These are phyloP conservation scores for Tenthredo mesomela DNA, from an alignment of 2,888 invertebrate genomes.

Conservation along the genomic window DNA sequence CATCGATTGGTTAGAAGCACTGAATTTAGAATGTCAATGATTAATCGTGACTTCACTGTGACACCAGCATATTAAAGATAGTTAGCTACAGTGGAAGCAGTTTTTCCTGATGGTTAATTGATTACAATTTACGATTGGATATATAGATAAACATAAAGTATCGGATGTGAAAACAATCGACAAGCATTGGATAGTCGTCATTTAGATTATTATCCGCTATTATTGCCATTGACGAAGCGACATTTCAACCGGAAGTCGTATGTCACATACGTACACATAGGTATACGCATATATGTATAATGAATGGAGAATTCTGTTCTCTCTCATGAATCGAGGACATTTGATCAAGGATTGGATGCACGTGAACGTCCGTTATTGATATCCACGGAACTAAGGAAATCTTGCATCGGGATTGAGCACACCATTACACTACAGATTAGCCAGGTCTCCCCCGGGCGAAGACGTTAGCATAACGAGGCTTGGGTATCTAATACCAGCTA, in stretches of 20 bases:
- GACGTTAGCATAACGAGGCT: neutral
- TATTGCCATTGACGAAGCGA: neutral
- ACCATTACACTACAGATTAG: neutral
- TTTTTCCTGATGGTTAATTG: neutral
- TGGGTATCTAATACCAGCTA: neutral
- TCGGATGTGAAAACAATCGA: neutral
- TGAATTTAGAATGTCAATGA: neutral
- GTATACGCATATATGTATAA: neutral
- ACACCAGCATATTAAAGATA: neutral
- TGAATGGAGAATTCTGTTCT: neutral
- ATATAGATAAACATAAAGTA: neutral
- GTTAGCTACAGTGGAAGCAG: neutral
- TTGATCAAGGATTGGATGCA: neutral
- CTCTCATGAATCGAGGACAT: neutral
- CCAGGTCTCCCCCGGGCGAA: neutral
- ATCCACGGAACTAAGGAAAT: neutral
- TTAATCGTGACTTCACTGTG: neutral
- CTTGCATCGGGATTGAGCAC: neutral
- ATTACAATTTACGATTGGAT: slow-evolving; percentile 10
- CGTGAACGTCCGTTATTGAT: neutral
- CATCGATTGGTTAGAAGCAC: neutral
- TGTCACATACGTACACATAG: neutral
- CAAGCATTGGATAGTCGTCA: neutral
- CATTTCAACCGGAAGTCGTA: neutral
- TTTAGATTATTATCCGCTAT: neutral